Percentiles rank a stretch among this genome's conserved stretches.
Conservation (phyloP, 2,888 invertebrate genomes). For the Orchestes rusci region DNA sequence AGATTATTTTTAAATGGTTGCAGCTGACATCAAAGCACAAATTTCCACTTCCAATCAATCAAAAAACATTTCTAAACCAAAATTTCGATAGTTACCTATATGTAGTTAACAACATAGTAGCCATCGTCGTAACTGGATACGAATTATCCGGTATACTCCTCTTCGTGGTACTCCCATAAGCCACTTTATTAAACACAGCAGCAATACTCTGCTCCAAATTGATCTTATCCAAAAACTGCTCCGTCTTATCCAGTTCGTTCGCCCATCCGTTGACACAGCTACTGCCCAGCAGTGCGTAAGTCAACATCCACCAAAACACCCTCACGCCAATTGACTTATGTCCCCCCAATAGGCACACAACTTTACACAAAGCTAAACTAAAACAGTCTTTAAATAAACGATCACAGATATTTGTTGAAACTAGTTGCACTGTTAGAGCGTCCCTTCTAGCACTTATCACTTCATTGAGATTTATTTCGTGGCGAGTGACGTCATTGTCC, state of each 20-base stretch:
- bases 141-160: conserved; percentile 59
- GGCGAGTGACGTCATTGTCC: no score
- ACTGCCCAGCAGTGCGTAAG: conserved; percentile 12
- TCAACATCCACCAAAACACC: no score
- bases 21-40: no score
- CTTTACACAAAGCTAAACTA: conserved; percentile 24
- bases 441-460: conserved; percentile 8
- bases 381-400: conserved; percentile 25
- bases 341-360: conserved; percentile 24
- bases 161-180: conserved; percentile 63
- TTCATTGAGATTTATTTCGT: no score
- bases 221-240: conserved; percentile 50
- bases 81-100: conserved; percentile 40
- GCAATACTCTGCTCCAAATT: conserved; percentile 59
- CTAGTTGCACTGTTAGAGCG: conserved; percentile 6
- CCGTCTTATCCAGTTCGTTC: conserved; percentile 41
- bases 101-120: conserved; percentile 56
- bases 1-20: no score
- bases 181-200: conserved; percentile 62
- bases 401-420: conserved; percentile 24
- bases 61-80: not conserved
- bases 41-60: no score
- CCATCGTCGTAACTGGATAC: conserved; percentile 55
- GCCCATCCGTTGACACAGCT: conserved; percentile 29
- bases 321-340: conserved; percentile 16